phyloP scores from a whole-genome alignment of 23 tunicate genomes.

The Oikopleura dioica region DNA sequence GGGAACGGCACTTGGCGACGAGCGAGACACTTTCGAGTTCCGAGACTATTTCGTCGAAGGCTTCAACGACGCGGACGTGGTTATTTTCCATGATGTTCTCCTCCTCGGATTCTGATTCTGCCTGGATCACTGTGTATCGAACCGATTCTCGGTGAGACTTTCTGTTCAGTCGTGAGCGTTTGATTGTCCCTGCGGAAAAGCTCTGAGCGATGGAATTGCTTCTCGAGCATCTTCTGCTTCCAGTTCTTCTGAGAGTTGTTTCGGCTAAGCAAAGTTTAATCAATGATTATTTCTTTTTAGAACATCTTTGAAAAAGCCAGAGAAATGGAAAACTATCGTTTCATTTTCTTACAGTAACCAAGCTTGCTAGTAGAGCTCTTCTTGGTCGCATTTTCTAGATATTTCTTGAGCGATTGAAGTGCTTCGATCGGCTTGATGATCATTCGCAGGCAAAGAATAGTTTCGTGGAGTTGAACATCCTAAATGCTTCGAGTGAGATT shows the following conservation, averaged over 20 bases:
- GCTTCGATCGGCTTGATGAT: background rate
- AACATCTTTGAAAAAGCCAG: too few relatives aligned
- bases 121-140: background rate
- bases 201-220: background rate
- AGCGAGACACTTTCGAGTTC: slow-evolving; percentile 6
- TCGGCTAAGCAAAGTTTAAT: background rate
- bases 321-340: too few relatives aligned
- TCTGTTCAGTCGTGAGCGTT: background rate
- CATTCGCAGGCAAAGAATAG: background rate
- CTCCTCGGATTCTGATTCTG: background rate
- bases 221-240: background rate
- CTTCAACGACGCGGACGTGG: background rate
- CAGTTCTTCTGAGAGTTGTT: background rate
- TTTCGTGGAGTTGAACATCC: background rate
- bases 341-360: background rate
- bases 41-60: background rate
- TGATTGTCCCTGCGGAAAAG: background rate
- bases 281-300: too few relatives aligned
- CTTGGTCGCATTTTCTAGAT: background rate
- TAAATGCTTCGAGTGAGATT: too few relatives aligned
- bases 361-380: background rate
- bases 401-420: background rate
- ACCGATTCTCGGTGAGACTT: background rate
- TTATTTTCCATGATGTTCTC: background rate
- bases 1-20: background rate